Conservation (phyloP, 2,888 invertebrate genomes). For the Cryptus armator region DNA sequence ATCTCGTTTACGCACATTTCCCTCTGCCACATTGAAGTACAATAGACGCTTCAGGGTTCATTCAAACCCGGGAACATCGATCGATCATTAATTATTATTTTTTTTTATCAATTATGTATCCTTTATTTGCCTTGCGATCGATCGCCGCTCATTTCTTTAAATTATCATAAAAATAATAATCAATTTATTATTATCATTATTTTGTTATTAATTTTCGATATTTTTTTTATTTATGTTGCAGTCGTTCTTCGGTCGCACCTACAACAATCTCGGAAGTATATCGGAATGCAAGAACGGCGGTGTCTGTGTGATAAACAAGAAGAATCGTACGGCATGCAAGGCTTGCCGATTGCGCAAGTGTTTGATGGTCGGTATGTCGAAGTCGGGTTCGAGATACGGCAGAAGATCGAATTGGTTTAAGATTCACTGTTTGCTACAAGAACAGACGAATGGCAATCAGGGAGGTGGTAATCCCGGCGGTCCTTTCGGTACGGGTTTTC, state of each 20-base stretch:
- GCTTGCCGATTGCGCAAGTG: conserved; percentile 95
- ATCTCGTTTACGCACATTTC: conserved; percentile 25
- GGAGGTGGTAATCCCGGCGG: conserved; percentile 68
- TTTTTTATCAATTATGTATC: background rate
- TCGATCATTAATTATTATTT: background rate
- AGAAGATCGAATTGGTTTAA: conserved; percentile 97
- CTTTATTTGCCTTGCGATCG: background rate
- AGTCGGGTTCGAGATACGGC: conserved; percentile 96
- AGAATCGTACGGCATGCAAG: conserved; percentile 96
- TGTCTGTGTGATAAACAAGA: conserved; percentile 96
- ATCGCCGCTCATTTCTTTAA: background rate
- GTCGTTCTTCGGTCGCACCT: conserved; percentile 97
- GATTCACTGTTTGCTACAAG: conserved; percentile 95
- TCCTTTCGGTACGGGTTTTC: conserved; percentile 77
- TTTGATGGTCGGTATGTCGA: conserved; percentile 95
- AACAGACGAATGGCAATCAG: conserved; percentile 86
- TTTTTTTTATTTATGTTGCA: conserved; percentile 87
- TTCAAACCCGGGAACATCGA: background rate
- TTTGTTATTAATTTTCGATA: conserved; percentile 23
- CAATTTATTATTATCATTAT: background rate
- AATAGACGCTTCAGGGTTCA: too few species aligned
- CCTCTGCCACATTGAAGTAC: background rate
- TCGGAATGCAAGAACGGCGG: conserved; percentile 97
- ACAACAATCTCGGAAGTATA: conserved; percentile 95
- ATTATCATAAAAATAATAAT: background rate